Evolutionary conservation across 2,888 invertebrate genomes (phyloP).

Genomic region (Heliconius erato): DNA sequence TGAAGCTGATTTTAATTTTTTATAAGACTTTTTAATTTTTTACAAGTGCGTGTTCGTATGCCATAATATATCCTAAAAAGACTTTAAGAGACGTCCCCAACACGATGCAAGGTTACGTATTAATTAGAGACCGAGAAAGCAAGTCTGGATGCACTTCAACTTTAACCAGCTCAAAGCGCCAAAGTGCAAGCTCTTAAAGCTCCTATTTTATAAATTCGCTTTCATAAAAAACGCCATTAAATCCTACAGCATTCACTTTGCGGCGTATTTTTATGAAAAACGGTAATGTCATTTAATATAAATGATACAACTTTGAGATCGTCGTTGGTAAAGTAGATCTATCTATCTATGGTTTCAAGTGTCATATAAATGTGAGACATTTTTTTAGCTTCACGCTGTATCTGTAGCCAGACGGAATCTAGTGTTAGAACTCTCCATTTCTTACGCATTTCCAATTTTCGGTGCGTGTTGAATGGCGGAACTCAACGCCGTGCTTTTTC

Average conservation of each 20-base stretch:
- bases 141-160: constrained; percentile 12
- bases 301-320: constrained; percentile 17
- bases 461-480: too few relatives aligned
- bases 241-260: constrained; percentile 31
- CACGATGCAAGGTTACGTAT: constrained; percentile 17
- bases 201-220: constrained; percentile 36
- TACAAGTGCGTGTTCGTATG: too few relatives aligned
- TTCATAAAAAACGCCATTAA: constrained; percentile 36
- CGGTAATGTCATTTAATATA: constrained; percentile 19
- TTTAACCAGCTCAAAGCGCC: constrained; percentile 31
- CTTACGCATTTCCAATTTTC: too few relatives aligned
- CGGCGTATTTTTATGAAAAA: constrained; percentile 29
- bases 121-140: constrained; percentile 29
- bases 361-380: background rate
- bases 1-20: too few relatives aligned
- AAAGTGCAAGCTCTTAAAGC: constrained; percentile 30
- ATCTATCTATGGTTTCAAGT: background rate
- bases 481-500: too few relatives aligned
- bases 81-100: background rate
- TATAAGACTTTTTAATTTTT: too few relatives aligned
- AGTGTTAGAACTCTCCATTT: too few relatives aligned
- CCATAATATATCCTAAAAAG: too few relatives aligned
- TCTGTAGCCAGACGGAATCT: too few relatives aligned
- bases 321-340: background rate
- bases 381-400: background rate